Conservation (phyloP, 2,888 invertebrate species). For the Drosophila affinis region DNA sequence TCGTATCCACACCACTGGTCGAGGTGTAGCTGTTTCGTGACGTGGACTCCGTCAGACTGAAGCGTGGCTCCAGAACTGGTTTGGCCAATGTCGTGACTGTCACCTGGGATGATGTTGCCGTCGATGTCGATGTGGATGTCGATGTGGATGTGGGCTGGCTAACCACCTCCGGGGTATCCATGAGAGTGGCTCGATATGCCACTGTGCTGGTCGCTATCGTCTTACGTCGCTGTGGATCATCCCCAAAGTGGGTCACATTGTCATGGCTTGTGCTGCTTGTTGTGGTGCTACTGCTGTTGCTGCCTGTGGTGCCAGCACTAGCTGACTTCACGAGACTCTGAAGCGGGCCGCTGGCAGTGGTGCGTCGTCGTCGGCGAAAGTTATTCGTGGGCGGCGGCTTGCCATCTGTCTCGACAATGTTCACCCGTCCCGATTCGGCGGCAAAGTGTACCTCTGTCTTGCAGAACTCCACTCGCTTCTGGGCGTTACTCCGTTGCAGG, state of each 20-base stretch:
- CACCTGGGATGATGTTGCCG: slow-evolving; percentile 54
- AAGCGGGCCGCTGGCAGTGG: slow-evolving; percentile 84
- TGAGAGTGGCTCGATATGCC: slow-evolving; percentile 74
- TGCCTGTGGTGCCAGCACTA: slow-evolving; percentile 63
- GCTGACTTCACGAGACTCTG: slow-evolving; percentile 79
- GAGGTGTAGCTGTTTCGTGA: slow-evolving; percentile 78
- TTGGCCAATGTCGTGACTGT: slow-evolving; percentile 78
- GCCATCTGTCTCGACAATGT: slow-evolving; percentile 94
- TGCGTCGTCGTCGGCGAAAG: slow-evolving; percentile 88
- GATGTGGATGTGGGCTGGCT: slow-evolving; percentile 51
- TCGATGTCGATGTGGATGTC: neutral
- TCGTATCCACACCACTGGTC: slow-evolving; percentile 79
- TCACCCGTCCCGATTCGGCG: slow-evolving; percentile 92
- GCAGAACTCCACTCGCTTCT: slow-evolving; percentile 91
- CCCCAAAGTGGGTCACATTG: slow-evolving; percentile 87
- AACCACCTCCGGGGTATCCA: slow-evolving; percentile 65
- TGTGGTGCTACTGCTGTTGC: slow-evolving; percentile 17
- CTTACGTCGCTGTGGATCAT: slow-evolving; percentile 77
- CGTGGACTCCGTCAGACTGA: slow-evolving; percentile 62
- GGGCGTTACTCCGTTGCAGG: slow-evolving; percentile 59
- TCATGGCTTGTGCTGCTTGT: slow-evolving; percentile 35
- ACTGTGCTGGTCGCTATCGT: slow-evolving; percentile 68
- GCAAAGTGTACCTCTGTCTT: slow-evolving; percentile 95
- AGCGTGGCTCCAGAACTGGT: slow-evolving; percentile 55
- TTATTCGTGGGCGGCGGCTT: slow-evolving; percentile 94